phyloP scores from a whole-genome alignment of 2,113 vertebrate genomes.

The Nycticorax nycticorax region DNA sequence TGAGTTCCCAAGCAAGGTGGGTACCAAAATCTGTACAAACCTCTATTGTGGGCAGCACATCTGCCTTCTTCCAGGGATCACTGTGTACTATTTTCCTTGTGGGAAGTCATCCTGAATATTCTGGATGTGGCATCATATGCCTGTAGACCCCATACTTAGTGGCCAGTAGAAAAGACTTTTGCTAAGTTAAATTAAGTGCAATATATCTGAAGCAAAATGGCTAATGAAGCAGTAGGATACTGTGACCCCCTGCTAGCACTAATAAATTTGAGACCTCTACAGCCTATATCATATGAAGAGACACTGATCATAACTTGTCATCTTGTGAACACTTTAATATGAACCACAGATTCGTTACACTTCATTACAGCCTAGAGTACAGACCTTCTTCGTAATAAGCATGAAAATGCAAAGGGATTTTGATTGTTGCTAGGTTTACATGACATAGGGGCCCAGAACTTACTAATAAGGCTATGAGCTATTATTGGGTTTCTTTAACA shows the following conservation, averaged over 20 bases:
- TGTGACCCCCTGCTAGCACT: background rate
- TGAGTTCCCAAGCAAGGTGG: background rate
- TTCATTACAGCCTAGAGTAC: background rate
- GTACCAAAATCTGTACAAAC: background rate
- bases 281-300: background rate
- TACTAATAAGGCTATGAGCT: background rate
- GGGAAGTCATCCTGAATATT: background rate
- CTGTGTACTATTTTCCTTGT: background rate
- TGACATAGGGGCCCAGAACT: background rate
- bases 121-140: background rate
- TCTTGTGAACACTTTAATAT: background rate
- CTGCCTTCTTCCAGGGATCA: background rate
- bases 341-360: background rate
- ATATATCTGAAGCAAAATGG: background rate
- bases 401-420: slow-evolving; percentile 37
- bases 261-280: background rate
- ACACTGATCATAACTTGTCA: background rate
- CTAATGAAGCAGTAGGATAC: background rate
- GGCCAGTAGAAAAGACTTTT: background rate
- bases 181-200: background rate
- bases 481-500: background rate
- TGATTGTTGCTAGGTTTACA: background rate
- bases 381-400: background rate
- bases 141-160: background rate
- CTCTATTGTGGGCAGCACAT: background rate